Evolutionary conservation across 2,797 vertebrate species (phyloP), one percentile per base, ranked within the genome.

Genomic region (Paguma larvata): DNA sequence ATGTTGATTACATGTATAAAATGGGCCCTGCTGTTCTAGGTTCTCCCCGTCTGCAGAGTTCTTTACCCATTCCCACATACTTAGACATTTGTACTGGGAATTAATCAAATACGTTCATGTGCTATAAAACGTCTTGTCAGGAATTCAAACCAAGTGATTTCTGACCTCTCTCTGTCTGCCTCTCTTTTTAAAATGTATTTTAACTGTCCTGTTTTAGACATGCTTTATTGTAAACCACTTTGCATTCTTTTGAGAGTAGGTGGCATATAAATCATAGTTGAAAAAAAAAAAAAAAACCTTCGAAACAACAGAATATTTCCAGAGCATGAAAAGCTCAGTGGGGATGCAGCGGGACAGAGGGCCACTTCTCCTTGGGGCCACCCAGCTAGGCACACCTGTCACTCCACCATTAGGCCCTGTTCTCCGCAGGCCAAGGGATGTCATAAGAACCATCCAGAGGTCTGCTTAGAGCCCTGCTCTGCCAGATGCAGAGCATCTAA

Each of bases 151-250:
- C 51, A 91, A 91, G n/a, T 94, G 44, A 97, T 95, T 96, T 96
- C 93, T 96, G 78, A 94, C 85, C 78, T 85, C 46, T 84, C 16
- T 89, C 92, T 70, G 4, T 83, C 75, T 59, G 41, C 51, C 59
- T 95, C 7, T 92, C 89, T 94, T 95, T 97, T 70, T 9, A 91
- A 96, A 97, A 90, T 82, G 46, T 72, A 51, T 63, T 91, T 94
- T 87, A 89, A 86, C 89, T 96, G 67, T 95, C 82, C 34, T 93
- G 12, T 94, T 96, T 85, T 41, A 85, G 84, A 93, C 70, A 93
- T 82, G 46, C 85, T 97, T 97, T 95, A 97, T 87, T 80, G 75
- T 85, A 88, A 94, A 87, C 18, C 5, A 91, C 34, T 89, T 97
- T 84, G 95, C 70, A 84, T 85, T 87, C 46, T 93, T 96, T 90